Percentiles rank a stretch among this genome's conserved stretches.
Conservation (phyloP, 2,888 invertebrate species). For the Ornithoptera priamus region DNA sequence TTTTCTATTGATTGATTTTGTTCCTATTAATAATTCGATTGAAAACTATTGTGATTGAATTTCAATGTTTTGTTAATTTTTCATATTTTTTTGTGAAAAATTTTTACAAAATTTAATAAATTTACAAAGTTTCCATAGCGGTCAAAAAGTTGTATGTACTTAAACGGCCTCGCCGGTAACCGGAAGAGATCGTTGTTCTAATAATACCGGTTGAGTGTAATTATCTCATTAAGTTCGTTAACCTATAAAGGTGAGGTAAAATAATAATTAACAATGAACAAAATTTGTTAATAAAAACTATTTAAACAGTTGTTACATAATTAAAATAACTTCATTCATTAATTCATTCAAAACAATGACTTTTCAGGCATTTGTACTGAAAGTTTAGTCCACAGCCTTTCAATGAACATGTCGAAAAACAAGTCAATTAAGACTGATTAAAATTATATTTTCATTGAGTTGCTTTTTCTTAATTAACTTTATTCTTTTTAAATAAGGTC, state of each 20-base stretch:
- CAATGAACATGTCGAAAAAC: too few species aligned
- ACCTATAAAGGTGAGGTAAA: constrained; percentile 19
- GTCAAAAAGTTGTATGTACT: background rate
- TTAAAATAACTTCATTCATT: background rate
- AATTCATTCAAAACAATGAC: background rate
- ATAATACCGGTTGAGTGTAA: constrained; percentile 20
- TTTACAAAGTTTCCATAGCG: background rate
- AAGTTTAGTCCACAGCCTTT: too few species aligned
- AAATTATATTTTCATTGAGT: too few species aligned
- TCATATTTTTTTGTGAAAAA: background rate
- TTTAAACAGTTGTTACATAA: background rate
- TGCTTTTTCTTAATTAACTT: too few species aligned
- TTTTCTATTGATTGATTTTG: too few species aligned
- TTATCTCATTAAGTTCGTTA: constrained; percentile 20
- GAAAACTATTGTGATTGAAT: too few species aligned
- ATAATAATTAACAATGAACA: constrained; percentile 6
- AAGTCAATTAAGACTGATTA: too few species aligned
- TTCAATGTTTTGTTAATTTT: background rate
- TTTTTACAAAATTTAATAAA: background rate
- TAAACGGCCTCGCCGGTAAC: constrained; percentile 16
- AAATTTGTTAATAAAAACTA: constrained; percentile 13
- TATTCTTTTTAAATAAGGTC: too few species aligned
- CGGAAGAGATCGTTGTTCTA: constrained; percentile 20
- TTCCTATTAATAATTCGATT: too few species aligned
- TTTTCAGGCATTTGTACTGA: too few species aligned